These are phyloP conservation scores for Pemphredon lugubris DNA, from an alignment of 2,888 invertebrate species.

Conservation along the genomic window DNA sequence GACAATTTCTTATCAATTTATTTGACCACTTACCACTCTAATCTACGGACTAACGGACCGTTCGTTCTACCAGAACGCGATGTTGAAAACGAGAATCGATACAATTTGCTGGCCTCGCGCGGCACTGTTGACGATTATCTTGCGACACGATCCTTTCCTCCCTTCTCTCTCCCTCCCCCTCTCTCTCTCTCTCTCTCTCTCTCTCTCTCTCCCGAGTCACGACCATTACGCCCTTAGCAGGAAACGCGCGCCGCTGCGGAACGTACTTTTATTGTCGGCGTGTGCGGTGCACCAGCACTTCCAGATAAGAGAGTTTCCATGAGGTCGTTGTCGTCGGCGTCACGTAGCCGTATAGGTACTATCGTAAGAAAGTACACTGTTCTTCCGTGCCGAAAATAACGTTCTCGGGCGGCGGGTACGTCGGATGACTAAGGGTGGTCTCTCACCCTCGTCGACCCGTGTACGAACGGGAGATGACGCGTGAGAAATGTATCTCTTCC, in stretches of 20 bases:
- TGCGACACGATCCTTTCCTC: constrained; percentile 16
- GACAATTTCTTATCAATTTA: neutral
- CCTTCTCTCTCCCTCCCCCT: too few species aligned
- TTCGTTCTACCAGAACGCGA: neutral
- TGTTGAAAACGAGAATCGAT: constrained; percentile 9
- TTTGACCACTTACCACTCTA: neutral
- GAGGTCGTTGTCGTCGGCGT: constrained; percentile 48
- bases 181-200: neutral
- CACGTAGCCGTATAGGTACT: constrained; percentile 32
- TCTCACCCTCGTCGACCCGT: too few species aligned
- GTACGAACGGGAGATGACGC: too few species aligned
- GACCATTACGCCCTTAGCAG: constrained; percentile 22
- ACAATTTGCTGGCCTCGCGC: constrained; percentile 28
- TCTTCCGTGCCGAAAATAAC: constrained; percentile 9
- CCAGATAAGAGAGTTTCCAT: constrained; percentile 54
- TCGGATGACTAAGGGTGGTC: too few species aligned
- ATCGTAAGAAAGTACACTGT: constrained; percentile 45
- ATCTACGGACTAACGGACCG: too few species aligned
- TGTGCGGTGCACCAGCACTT: constrained; percentile 41
- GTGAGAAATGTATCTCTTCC: too few species aligned
- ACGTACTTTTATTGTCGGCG: constrained; percentile 48
- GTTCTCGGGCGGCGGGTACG: too few species aligned
- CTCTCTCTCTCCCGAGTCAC: neutral
- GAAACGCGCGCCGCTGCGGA: constrained; percentile 37
- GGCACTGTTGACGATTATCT: constrained; percentile 44